Conservation (phyloP, 2,113 vertebrate genomes). For the Neomonachus schauinslandi region DNA sequence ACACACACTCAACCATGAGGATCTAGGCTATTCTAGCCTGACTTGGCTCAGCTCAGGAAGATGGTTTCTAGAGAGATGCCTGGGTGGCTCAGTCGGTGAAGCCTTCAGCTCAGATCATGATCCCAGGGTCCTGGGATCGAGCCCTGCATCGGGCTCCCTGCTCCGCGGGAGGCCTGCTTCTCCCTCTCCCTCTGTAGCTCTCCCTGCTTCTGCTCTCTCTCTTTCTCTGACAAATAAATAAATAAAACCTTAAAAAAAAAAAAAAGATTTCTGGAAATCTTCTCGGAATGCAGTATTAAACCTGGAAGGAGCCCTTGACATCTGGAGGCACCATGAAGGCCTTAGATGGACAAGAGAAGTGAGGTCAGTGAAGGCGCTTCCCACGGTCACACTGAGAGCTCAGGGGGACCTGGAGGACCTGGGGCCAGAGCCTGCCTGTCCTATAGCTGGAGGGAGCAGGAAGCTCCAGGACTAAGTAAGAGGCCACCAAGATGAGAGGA, state of each 20-base stretch:
- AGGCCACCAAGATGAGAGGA: neutral
- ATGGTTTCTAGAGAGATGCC: neutral
- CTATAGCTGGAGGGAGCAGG: neutral
- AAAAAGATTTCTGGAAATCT: too few species aligned
- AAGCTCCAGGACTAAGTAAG: neutral
- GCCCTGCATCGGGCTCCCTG: too few species aligned
- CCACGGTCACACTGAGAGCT: neutral
- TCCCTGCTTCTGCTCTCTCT: too few species aligned
- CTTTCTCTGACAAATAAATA: too few species aligned
- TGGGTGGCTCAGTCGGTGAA: too few species aligned
- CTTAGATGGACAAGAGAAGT: neutral
- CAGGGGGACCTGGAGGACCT: neutral
- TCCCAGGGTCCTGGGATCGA: too few species aligned
- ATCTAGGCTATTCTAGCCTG: neutral
- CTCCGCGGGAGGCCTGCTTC: too few species aligned
- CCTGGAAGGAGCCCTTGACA: neutral
- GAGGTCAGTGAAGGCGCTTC: neutral
- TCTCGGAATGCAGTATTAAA: neutral
- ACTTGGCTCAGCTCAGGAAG: neutral
- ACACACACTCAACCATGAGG: neutral
- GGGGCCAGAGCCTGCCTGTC: neutral
- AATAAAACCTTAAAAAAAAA: too few species aligned
- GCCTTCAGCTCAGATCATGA: too few species aligned
- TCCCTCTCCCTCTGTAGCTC: too few species aligned
- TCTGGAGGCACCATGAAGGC: neutral